Base-by-base conservation (phyloP, 92 coral and sea anemone species). In the Phenganax stokvisi region DNA sequence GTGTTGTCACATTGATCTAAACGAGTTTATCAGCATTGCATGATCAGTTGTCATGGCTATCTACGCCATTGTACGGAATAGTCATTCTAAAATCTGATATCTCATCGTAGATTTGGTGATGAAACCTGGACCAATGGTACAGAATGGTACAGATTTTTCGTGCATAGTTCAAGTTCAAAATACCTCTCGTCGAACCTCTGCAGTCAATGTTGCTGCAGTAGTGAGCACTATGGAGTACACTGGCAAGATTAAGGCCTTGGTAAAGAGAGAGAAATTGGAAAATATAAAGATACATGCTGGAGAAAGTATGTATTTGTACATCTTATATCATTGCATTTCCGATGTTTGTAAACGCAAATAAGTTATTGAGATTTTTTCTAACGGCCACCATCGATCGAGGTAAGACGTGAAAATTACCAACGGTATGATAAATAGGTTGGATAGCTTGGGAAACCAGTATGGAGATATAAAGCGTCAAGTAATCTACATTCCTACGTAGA, bases 81-180 rank as follows among this genome's bases (percentile, higher is more conserved):
- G 47, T 37, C 47, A 59, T 10, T 25, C 65, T 59, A 13, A n/a
- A 59, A 10, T 13, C 65, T 59, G 7, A 10, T 3, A 59, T 25
- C 65, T 0, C n/a, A 37, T 30, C 29, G 11, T 68, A 68, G 73
- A 29, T 68, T 53, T 68, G 13, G 16, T 9, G 16, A 68, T 10
- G 54, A 68, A 37, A 53, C 73, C 73, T 1, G 73, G 73, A 37
- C 12, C 73, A 68, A 68, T 68, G 52, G 47, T 68, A 5, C 73
- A 28, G 47, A 68, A 29, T 68, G 73, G 73, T 17, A 68, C 73
- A 68, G 73, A 68, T 53, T 15, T 73, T 29, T 12, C 59, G 27
- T 73, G 77, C 12, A 73, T 44, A n/a, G 16, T 73, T 73, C 59
- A 73, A 8, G 31, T 73, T 12, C 13, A 54, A 56, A 73, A 73